Conservation (phyloP, 2,797 vertebrate genomes). For the Amniataba percoides region DNA sequence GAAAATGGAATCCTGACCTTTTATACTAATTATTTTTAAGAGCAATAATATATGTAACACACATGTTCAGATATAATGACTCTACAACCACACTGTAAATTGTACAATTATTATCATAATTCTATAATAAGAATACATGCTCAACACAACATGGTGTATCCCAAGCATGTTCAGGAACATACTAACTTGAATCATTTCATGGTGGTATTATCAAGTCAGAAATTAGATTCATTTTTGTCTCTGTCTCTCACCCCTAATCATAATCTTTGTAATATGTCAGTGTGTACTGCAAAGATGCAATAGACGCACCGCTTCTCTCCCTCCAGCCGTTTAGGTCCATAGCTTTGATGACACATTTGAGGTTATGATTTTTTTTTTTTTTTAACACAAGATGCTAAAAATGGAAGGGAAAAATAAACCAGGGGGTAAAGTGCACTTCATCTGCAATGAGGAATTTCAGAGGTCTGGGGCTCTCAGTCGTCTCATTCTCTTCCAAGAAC, state of each 20-base stretch:
- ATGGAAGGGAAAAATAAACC: conserved; percentile 85
- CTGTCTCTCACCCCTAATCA: conserved; percentile 27
- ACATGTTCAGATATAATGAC: conserved; percentile 1
- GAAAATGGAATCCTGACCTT: background rate
- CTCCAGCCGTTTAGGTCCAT: conserved; percentile 60
- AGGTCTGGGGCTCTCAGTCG: conserved; percentile 85
- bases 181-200: conserved; percentile 9
- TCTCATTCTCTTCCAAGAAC: conserved; percentile 89
- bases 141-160: background rate
- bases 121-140: background rate
- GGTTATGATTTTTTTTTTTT: conserved; percentile 72
- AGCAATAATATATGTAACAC: background rate
- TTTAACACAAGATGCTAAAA: conserved; percentile 78
- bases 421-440: conserved; percentile 86
- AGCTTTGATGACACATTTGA: conserved; percentile 82
- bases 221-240: conserved; percentile 24
- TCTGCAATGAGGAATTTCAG: conserved; percentile 88
- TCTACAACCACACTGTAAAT: background rate
- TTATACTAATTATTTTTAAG: background rate
- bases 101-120: background rate
- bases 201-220: conserved; percentile 18
- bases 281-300: conserved; percentile 54
- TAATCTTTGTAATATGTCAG: conserved; percentile 39
- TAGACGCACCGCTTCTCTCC: conserved; percentile 49
- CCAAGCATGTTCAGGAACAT: conserved; percentile 8